Conservation (phyloP, 2,113 vertebrate genomes). For the Xiphophorus hellerii region DNA sequence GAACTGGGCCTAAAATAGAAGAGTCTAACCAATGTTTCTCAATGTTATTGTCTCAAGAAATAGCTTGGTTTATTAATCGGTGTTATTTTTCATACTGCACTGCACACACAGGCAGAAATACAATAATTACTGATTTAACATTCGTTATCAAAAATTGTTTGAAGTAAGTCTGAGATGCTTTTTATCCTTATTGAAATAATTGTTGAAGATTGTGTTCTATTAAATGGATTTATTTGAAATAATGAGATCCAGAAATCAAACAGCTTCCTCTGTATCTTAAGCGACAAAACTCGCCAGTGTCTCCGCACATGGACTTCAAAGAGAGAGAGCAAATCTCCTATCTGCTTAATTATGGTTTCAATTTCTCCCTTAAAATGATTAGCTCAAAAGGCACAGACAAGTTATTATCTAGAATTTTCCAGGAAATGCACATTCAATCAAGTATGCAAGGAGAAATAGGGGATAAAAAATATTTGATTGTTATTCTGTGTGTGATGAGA, state of each 20-base stretch:
- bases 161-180: neutral
- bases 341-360: conserved; percentile 33
- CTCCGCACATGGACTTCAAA: conserved; percentile 22
- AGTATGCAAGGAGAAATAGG: neutral
- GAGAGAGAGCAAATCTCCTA: conserved; percentile 18
- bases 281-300: conserved; percentile 4
- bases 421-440: conserved; percentile 34
- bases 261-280: neutral
- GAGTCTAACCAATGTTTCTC: neutral
- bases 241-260: neutral
- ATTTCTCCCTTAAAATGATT: conserved; percentile 31
- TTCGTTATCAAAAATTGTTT: neutral
- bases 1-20: neutral
- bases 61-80: neutral
- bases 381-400: conserved; percentile 27
- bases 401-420: conserved; percentile 34
- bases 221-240: neutral
- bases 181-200: neutral
- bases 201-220: neutral
- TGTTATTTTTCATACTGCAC: neutral
- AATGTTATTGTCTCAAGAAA: neutral
- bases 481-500: conserved; percentile 45
- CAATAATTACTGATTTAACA: neutral
- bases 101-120: neutral
- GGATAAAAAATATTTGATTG: conserved; percentile 17